These are phyloP conservation scores for Strix aluco DNA, from an alignment of 2,113 vertebrate genomes.

Conservation along the genomic window DNA sequence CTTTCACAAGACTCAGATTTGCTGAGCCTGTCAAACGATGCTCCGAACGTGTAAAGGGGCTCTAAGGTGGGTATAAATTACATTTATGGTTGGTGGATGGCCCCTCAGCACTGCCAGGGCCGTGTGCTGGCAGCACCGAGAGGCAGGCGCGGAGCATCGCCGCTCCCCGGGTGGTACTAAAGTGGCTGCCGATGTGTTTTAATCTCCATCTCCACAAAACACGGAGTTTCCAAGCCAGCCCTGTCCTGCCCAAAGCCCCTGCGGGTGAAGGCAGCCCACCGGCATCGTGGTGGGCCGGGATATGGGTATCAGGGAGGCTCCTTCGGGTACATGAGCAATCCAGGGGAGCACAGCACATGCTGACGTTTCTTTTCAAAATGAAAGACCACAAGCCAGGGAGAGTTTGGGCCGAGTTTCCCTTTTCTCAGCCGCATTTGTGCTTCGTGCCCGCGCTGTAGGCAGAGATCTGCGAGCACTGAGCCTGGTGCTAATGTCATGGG, in stretches of 20 bases:
- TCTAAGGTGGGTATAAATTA: neutral
- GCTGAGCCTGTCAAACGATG: neutral
- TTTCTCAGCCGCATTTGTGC: neutral
- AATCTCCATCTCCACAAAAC: neutral
- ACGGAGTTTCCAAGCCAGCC: neutral
- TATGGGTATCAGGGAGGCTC: fast-evolving
- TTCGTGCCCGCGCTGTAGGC: fast-evolving
- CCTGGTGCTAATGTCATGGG: neutral
- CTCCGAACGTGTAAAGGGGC: neutral
- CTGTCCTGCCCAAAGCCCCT: neutral
- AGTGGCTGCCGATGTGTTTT: neutral
- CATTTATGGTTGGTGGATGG: neutral
- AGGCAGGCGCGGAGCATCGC: fast-evolving
- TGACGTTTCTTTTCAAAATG: fast-evolving
- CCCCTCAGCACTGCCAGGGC: neutral
- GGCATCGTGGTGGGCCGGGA: neutral
- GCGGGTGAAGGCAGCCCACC: neutral
- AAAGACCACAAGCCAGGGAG: neutral
- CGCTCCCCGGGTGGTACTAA: fast-evolving
- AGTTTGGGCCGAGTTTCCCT: neutral
- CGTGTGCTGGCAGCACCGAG: fast-evolving
- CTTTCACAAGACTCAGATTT: neutral
- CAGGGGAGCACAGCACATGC: fast-evolving
- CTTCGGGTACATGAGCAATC: fast-evolving
- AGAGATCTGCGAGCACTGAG: neutral